Evolutionary conservation across 2,888 invertebrate genomes (phyloP).

Genomic region (Caenorhabditis wallacei): DNA sequence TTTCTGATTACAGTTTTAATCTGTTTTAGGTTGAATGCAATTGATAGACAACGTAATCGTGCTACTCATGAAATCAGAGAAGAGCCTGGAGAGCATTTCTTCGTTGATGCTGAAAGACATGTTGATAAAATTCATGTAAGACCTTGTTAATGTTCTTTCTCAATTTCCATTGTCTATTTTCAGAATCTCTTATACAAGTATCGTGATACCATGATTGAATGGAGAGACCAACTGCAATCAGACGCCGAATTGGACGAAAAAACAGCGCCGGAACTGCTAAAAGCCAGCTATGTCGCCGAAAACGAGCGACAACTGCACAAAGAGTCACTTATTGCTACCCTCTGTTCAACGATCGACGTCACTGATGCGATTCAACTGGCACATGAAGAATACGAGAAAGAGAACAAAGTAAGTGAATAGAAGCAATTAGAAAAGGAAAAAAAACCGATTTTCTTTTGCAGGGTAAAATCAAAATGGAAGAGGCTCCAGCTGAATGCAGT

Average conservation of each 20-base stretch:
- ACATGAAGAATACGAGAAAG: conserved; percentile 60
- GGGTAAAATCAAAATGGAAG: conserved; percentile 51
- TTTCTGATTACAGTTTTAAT: too few species aligned
- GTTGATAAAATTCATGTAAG: conserved; percentile 69
- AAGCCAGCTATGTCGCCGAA: conserved; percentile 53
- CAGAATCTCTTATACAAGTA: conserved; percentile 70
- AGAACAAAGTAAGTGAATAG: conserved; percentile 51
- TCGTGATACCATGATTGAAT: conserved; percentile 74
- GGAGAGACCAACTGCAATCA: conserved; percentile 71
- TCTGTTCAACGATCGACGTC: conserved; percentile 61
- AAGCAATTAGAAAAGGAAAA: background rate
- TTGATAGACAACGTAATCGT: conserved; percentile 67
- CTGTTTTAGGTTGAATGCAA: conserved; percentile 65
- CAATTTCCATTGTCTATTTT: conserved; percentile 16
- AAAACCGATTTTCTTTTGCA: conserved; percentile 33
- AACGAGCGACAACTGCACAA: conserved; percentile 59
- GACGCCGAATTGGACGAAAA: conserved; percentile 50
- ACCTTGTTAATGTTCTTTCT: background rate
- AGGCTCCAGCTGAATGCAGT: conserved; percentile 28
- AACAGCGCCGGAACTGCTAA: conserved; percentile 58
- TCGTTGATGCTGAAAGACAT: conserved; percentile 66
- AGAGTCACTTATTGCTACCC: conserved; percentile 64
- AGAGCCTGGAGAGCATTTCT: conserved; percentile 53
- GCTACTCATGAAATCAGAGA: conserved; percentile 41
- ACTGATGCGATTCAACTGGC: conserved; percentile 67